A percentile compares a stretch with the other conserved stretches of the same genome.
phyloP scores from a whole-genome alignment of 2,888 invertebrate species.

The Lasioglossum vierecki region DNA sequence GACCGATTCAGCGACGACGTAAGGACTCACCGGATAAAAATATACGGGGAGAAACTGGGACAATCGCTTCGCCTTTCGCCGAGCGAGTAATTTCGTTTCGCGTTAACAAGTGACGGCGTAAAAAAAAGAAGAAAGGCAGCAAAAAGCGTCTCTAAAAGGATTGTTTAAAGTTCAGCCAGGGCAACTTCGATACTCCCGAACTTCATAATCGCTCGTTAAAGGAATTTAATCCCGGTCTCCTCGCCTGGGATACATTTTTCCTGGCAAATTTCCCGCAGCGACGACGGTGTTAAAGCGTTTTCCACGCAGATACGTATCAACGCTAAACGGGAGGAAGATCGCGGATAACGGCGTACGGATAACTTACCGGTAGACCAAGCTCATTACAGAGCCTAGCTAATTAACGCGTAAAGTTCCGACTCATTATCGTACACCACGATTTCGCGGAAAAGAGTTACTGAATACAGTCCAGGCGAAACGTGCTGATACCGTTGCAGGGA shows the following conservation, averaged over 20 bases:
- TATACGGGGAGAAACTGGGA: neutral
- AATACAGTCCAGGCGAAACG: neutral
- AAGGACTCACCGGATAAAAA: neutral
- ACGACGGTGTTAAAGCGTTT: neutral
- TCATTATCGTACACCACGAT: neutral
- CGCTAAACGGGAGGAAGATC: neutral
- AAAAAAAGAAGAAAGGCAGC: neutral
- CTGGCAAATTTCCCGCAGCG: neutral
- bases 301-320: neutral
- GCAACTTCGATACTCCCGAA: neutral
- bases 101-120: neutral
- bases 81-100: neutral
- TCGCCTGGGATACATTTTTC: neutral
- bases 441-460: neutral
- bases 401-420: slow-evolving; percentile 8
- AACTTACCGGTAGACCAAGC: neutral
- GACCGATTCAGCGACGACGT: neutral
- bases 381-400: slow-evolving; percentile 2
- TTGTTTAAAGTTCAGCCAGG: neutral
- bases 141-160: neutral
- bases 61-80: neutral
- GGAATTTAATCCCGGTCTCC: neutral
- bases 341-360: neutral
- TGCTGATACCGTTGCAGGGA: neutral
- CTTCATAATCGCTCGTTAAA: slow-evolving; percentile 6